A percentile compares a stretch with the other conserved stretches of the same genome.
phyloP scores from a whole-genome alignment of 2,888 invertebrate genomes.

The Eupithecia inturbata region DNA sequence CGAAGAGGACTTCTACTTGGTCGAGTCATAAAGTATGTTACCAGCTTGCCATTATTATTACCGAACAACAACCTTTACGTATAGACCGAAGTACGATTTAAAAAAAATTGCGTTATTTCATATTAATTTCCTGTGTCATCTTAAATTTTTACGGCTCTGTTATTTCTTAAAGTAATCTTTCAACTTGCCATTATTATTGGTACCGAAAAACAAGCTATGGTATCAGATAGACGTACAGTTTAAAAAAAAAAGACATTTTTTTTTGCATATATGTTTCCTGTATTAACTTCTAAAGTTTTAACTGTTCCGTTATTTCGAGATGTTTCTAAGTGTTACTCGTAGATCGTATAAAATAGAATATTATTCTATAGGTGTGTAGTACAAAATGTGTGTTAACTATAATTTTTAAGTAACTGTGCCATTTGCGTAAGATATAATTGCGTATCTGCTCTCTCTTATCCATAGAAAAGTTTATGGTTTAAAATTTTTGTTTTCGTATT shows the following conservation, averaged over 20 bases:
- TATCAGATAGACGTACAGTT: not conserved
- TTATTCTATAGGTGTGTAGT: not conserved
- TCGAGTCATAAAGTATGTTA: constrained; percentile 53
- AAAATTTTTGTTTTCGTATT: not conserved
- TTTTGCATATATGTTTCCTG: no score
- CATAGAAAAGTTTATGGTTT: not conserved
- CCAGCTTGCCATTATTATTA: not conserved
- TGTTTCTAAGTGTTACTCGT: not conserved
- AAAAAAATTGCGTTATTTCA: not conserved
- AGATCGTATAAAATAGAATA: not conserved
- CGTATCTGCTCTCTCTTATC: not conserved
- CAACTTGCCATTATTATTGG: not conserved
- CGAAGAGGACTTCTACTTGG: constrained; percentile 66
- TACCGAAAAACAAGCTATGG: not conserved
- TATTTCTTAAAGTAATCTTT: not conserved
- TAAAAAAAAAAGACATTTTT: not conserved
- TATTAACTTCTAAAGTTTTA: not conserved
- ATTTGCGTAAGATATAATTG: not conserved
- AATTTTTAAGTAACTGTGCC: not conserved
- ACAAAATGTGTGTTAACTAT: not conserved
- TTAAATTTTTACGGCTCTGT: not conserved
- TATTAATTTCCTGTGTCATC: not conserved
- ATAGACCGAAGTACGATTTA: not conserved
- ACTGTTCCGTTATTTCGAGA: not conserved
- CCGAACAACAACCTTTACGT: not conserved